A percentile compares a stretch with the other conserved stretches of the same genome.
These are phyloP conservation scores for Peribatodes rhomboidaria DNA, from an alignment of 2,888 invertebrate species.

Conservation along the genomic window DNA sequence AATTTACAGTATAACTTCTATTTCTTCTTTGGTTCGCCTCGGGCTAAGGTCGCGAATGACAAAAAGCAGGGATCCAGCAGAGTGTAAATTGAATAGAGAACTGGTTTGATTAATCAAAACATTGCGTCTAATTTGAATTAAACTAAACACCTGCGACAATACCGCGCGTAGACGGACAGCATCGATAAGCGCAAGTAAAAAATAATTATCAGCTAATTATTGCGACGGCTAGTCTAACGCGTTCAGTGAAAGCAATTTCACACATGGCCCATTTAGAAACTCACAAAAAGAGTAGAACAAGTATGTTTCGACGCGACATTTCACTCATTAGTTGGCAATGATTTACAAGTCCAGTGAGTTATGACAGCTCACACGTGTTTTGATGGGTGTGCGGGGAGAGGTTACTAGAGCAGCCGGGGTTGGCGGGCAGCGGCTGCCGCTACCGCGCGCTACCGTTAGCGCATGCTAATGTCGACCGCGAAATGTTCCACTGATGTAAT, in stretches of 20 bases:
- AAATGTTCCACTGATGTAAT: slow-evolving; percentile 72
- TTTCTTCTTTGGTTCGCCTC: slow-evolving; percentile 3
- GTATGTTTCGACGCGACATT: slow-evolving; percentile 63
- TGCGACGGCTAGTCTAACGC: slow-evolving; percentile 65
- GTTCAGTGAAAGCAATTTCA: slow-evolving; percentile 78
- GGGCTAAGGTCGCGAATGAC: neutral
- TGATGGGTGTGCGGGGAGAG: slow-evolving; percentile 48
- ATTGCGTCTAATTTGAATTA: slow-evolving; percentile 26
- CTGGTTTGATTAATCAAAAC: slow-evolving; percentile 25
- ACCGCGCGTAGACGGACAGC: slow-evolving; percentile 24
- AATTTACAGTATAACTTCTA: neutral
- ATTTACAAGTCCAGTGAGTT: slow-evolving; percentile 45
- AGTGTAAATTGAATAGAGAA: slow-evolving; percentile 5
- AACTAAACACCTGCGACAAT: slow-evolving; percentile 34
- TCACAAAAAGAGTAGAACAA: slow-evolving; percentile 57
- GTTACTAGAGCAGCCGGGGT: slow-evolving; percentile 59
- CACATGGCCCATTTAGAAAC: slow-evolving; percentile 67
- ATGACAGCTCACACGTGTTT: slow-evolving; percentile 39
- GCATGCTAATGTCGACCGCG: slow-evolving; percentile 77
- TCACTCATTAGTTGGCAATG: slow-evolving; percentile 58
- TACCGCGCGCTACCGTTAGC: slow-evolving; percentile 70
- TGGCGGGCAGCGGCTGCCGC: slow-evolving; percentile 44
- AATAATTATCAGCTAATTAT: slow-evolving; percentile 74
- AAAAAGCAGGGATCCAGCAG: neutral
- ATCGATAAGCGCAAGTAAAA: slow-evolving; percentile 54